A percentile compares a stretch with the other conserved stretches of the same genome.
These are phyloP conservation scores for Diorhabda elongata DNA, from an alignment of 1,140 invertebrate species.

Conservation along the genomic window DNA sequence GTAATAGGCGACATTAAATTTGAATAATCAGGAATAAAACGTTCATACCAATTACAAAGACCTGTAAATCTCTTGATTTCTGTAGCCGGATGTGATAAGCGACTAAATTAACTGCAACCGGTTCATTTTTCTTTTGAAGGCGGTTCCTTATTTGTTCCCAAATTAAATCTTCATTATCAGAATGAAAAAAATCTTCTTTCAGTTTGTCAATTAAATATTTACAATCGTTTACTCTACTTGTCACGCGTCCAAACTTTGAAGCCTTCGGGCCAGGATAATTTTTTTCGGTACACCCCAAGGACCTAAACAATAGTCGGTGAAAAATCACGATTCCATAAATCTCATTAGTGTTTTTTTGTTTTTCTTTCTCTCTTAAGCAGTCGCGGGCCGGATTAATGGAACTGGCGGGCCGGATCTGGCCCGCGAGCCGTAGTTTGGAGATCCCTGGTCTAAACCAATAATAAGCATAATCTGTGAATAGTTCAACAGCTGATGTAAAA, in stretches of 20 bases:
- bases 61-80: conserved; percentile 5
- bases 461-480: conserved; percentile 36
- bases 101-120: conserved; percentile 21
- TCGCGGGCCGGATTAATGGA: no score
- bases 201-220: conserved; percentile 4
- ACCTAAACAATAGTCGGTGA: no score
- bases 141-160: conserved; percentile 37
- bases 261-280: no score
- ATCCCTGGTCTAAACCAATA: conserved; percentile 28
- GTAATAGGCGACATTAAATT: no score
- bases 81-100: neutral
- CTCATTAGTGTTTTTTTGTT: no score
- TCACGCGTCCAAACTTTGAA: conserved; percentile 20
- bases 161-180: conserved; percentile 36
- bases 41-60: neutral
- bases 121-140: conserved; percentile 37
- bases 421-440: no score
- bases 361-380: no score
- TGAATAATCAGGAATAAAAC: neutral
- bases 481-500: conserved; percentile 31
- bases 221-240: conserved; percentile 20
- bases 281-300: no score
- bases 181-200: conserved; percentile 24
- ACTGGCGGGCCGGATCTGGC: no score
- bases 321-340: no score